phyloP scores from a whole-genome alignment of 2,113 vertebrate species.

The Leucosticte australis region DNA sequence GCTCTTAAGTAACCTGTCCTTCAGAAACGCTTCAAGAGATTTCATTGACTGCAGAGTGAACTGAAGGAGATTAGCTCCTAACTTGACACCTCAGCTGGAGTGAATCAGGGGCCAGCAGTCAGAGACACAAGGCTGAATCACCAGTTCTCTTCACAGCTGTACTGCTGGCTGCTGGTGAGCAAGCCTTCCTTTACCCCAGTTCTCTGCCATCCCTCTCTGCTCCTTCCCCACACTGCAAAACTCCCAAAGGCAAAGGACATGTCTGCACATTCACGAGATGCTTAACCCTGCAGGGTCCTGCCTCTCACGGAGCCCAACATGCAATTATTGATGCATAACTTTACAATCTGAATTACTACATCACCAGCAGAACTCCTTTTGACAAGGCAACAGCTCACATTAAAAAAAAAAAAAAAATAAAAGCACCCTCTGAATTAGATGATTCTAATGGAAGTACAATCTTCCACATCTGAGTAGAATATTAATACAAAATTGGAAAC shows the following conservation, averaged over 20 bases:
- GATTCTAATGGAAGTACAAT: constrained; percentile 69
- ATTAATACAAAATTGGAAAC: constrained; percentile 54
- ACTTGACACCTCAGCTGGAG: neutral
- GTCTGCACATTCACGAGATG: neutral
- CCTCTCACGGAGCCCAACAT: neutral
- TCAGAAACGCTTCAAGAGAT: constrained; percentile 19
- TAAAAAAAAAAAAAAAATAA: neutral
- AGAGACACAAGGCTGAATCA: neutral
- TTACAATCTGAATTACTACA: neutral
- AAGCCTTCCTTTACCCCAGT: neutral
- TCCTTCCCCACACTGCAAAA: neutral
- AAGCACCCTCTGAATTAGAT: constrained; percentile 31
- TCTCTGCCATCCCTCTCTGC: neutral
- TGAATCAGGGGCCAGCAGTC: neutral
- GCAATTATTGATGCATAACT: neutral
- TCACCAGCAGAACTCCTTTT: neutral
- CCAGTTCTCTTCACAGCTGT: neutral
- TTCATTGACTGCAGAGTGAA: constrained; percentile 23
- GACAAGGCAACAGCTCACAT: constrained; percentile 19
- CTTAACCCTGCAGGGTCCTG: neutral
- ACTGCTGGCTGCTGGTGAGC: neutral
- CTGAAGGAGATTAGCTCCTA: constrained; percentile 21
- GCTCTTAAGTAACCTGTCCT: constrained; percentile 40
- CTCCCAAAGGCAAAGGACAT: neutral
- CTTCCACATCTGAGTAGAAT: constrained; percentile 70